These are phyloP conservation scores for Panulirus ornatus DNA, from an alignment of 1,140 invertebrate genomes.

Conservation along the genomic window DNA sequence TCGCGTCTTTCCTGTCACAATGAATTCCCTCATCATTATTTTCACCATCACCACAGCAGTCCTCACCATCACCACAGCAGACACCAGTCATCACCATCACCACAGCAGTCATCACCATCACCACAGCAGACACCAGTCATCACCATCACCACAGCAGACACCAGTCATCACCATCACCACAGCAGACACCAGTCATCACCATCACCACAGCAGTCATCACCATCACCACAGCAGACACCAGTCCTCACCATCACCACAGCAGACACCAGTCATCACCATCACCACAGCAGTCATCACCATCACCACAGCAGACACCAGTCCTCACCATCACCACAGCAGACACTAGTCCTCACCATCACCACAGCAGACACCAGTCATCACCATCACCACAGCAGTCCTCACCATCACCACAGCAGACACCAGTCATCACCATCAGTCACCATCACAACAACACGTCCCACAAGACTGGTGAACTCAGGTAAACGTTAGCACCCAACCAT, in stretches of 20 bases:
- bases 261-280: background rate
- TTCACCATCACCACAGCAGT: background rate
- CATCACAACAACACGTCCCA: background rate
- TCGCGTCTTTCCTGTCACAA: background rate
- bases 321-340: background rate
- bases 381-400: no score
- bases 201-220: no score
- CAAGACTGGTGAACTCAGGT: background rate
- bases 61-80: no score
- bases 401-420: no score
- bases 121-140: no score
- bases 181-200: background rate
- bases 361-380: no score
- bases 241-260: background rate
- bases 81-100: background rate
- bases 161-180: background rate
- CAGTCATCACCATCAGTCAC: background rate
- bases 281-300: background rate
- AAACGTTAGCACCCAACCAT: background rate
- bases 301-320: no score
- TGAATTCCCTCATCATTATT: background rate
- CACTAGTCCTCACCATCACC: background rate
- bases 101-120: background rate
- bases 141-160: background rate
- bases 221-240: background rate